phyloP scores from a whole-genome alignment of 2,113 vertebrate species.

The Nothobranchius kuhntae region DNA sequence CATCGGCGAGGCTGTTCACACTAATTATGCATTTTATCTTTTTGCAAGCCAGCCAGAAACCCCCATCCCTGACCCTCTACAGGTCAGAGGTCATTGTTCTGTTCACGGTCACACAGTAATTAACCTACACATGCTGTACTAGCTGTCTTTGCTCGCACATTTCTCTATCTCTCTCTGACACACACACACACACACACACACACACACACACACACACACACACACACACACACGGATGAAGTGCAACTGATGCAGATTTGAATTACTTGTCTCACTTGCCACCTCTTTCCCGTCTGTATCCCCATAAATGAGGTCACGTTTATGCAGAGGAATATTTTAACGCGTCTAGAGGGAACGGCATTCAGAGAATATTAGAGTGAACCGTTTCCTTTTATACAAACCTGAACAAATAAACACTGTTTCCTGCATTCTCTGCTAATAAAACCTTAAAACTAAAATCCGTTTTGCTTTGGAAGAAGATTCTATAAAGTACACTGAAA shows the following conservation, averaged over 20 bases:
- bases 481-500: not conserved
- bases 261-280: conserved; percentile 17
- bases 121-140: conserved; percentile 47
- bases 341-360: conserved; percentile 6
- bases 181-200: conserved; percentile 1
- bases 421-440: not conserved
- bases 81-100: conserved; percentile 53
- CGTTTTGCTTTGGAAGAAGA: not conserved
- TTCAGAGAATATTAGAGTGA: not conserved
- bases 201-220: too few relatives aligned
- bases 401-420: not conserved
- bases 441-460: not conserved
- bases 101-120: conserved; percentile 62
- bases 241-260: conserved; percentile 34
- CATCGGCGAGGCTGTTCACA: conserved; percentile 47
- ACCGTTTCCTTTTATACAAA: conserved; percentile 8
- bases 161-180: not conserved
- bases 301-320: conserved; percentile 33
- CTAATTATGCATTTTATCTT: conserved; percentile 59
- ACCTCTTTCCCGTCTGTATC: conserved; percentile 26
- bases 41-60: conserved; percentile 53
- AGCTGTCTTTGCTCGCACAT: conserved; percentile 14
- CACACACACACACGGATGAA: conserved; percentile 4
- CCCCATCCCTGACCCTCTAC: conserved; percentile 21
- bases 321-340: conserved; percentile 37